phyloP scores from a whole-genome alignment of 2,888 invertebrate species.

The Dolomedes plantarius region DNA sequence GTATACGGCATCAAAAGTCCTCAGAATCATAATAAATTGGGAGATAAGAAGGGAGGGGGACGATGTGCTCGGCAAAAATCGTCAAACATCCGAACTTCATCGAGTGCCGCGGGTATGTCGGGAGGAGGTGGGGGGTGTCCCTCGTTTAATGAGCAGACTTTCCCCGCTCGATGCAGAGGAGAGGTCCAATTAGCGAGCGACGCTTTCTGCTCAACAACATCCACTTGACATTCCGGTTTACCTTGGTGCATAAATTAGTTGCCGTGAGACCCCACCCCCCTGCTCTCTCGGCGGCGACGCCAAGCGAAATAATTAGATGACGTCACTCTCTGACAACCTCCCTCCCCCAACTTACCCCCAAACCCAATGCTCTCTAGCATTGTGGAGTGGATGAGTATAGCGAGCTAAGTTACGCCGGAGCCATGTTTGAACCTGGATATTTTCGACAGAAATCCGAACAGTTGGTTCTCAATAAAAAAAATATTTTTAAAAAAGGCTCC shows the following conservation, averaged over 20 bases:
- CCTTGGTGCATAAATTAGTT: slow-evolving; percentile 71
- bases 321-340: slow-evolving; percentile 48
- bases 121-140: neutral
- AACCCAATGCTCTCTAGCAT: neutral
- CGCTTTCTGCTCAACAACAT: slow-evolving; percentile 69
- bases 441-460: too few species aligned
- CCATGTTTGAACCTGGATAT: slow-evolving; percentile 2
- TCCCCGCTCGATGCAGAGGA: slow-evolving; percentile 52
- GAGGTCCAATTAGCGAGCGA: slow-evolving; percentile 70
- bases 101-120: slow-evolving; percentile 30
- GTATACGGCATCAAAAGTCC: slow-evolving; percentile 36
- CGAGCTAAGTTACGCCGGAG: neutral
- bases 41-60: slow-evolving; percentile 24
- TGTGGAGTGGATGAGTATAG: neutral
- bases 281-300: slow-evolving; percentile 65
- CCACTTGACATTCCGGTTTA: slow-evolving; percentile 71
- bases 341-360: too few species aligned
- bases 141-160: slow-evolving; percentile 63
- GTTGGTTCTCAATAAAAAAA: too few species aligned
- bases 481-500: too few species aligned
- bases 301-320: slow-evolving; percentile 71
- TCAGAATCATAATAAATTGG: slow-evolving; percentile 49
- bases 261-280: slow-evolving; percentile 68
- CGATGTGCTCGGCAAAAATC: slow-evolving; percentile 24
- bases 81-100: slow-evolving; percentile 63